Conservation (phyloP, 23 tunicate species). For the Diplosoma virens region DNA sequence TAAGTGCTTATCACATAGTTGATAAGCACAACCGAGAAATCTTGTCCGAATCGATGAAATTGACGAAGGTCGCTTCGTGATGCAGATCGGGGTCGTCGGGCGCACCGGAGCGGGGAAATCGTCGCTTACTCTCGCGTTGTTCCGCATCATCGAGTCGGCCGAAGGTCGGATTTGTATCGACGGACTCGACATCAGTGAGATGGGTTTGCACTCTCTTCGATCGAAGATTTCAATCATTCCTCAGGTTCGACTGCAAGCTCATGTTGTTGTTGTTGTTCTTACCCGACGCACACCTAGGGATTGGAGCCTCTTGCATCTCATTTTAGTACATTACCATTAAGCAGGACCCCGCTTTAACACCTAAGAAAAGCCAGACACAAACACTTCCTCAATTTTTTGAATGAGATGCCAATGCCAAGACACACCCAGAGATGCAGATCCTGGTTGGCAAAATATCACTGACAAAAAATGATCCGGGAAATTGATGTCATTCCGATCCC, state of each 20-base stretch:
- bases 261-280: neutral
- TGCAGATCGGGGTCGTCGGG: constrained; percentile 61
- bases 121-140: constrained; percentile 59
- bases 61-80: no score
- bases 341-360: no score
- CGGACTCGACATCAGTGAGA: constrained; percentile 25
- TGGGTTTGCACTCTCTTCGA: constrained; percentile 54
- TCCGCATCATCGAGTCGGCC: constrained; percentile 67
- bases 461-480: neutral
- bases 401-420: no score
- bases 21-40: no score
- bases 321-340: neutral
- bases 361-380: no score
- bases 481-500: neutral
- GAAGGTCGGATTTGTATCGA: constrained; percentile 59
- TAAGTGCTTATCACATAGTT: no score
- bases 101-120: constrained; percentile 66
- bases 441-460: neutral
- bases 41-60: no score
- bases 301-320: neutral
- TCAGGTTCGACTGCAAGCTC: constrained; percentile 18
- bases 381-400: no score
- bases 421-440: neutral
- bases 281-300: no score
- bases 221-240: constrained; percentile 63